A percentile compares a stretch with the other conserved stretches of the same genome.
These are phyloP conservation scores for Elaphurus davidianus DNA, from an alignment of 2,113 vertebrate species.

Conservation along the genomic window DNA sequence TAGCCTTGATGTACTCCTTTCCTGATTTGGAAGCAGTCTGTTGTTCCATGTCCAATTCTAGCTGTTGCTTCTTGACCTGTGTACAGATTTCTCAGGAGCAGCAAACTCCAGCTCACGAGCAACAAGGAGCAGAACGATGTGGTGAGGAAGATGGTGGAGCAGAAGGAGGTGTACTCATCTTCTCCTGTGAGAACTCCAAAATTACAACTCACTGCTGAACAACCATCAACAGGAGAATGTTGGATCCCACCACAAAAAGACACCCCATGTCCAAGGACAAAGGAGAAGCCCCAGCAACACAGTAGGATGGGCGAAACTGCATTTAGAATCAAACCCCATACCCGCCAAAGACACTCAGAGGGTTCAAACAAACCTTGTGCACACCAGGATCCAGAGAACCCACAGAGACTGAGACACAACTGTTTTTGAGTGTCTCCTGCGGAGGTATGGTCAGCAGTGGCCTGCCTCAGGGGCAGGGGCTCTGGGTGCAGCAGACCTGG, in stretches of 20 bases:
- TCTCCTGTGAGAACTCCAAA: background rate
- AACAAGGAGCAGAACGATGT: background rate
- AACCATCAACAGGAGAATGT: background rate
- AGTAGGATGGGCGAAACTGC: background rate
- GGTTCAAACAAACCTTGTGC: background rate
- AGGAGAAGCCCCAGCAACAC: background rate
- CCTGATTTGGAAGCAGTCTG: background rate
- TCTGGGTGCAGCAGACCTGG: background rate
- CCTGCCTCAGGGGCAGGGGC: background rate
- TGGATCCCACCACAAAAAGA: background rate
- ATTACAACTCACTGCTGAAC: background rate
- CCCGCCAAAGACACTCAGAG: background rate
- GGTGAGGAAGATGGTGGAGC: background rate
- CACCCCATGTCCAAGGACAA: background rate
- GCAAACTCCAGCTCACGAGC: background rate
- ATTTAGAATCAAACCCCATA: background rate
- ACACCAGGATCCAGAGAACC: background rate
- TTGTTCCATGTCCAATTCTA: background rate
- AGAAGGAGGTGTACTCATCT: background rate
- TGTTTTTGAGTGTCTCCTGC: background rate
- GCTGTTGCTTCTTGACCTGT: background rate
- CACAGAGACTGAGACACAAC: background rate
- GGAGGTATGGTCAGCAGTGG: background rate
- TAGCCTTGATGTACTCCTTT: background rate
- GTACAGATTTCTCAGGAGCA: background rate